These are phyloP conservation scores for Callithrix jacchus DNA, from an alignment of 2,113 vertebrate genomes.

Conservation along the genomic window DNA sequence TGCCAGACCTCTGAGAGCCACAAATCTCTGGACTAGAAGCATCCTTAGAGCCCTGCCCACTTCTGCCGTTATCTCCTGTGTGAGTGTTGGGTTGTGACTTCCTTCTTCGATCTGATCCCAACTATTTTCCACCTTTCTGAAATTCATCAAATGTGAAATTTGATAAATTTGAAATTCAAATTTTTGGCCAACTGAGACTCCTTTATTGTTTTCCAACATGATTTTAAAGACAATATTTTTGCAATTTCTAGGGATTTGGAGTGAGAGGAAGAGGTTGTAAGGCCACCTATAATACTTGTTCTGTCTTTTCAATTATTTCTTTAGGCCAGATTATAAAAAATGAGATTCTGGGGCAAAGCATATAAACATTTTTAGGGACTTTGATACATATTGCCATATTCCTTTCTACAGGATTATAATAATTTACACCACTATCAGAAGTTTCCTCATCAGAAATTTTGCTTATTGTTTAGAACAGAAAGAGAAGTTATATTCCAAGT, in stretches of 20 bases:
- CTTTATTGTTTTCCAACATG: not conserved
- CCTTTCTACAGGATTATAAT: not conserved
- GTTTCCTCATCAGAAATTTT: not conserved
- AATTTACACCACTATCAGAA: not conserved
- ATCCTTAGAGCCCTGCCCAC: not conserved
- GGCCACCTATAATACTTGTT: not conserved
- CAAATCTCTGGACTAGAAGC: not conserved
- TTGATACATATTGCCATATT: not conserved
- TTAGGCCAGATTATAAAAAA: not conserved
- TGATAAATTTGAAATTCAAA: not conserved
- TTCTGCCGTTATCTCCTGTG: not conserved
- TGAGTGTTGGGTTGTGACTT: not conserved
- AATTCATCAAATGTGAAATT: not conserved
- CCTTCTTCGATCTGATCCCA: not conserved
- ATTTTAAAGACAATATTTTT: not conserved
- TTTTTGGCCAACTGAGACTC: not conserved
- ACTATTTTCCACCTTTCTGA: not conserved
- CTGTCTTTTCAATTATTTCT: not conserved
- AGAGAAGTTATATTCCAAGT: not conserved
- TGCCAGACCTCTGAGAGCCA: not conserved
- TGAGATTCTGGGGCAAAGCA: not conserved
- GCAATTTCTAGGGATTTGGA: not conserved
- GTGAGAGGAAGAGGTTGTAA: not conserved
- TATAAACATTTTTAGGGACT: not conserved
- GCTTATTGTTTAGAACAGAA: slow-evolving; percentile 29